Base-by-base conservation (phyloP, 2,888 invertebrate species). In the Callinectes sapidus region DNA sequence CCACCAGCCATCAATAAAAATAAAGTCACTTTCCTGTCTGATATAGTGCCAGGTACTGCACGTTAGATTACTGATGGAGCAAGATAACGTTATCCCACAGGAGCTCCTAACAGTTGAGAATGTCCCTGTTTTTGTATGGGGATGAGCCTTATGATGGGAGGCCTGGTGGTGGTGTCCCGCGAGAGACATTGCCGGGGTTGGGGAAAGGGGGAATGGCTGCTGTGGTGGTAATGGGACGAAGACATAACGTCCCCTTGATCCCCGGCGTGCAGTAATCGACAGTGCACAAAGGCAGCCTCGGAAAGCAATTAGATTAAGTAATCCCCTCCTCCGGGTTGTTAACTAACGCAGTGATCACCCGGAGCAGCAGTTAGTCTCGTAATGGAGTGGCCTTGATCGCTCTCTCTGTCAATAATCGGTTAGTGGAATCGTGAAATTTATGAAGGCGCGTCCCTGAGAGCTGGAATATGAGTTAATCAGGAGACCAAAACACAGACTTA, bases 251-350 rank as follows among this genome's bases (percentile, higher is more conserved):
- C 14, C 88, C 23, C 61, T 13, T 61, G 88, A 28, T 88, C 28
- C 23, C 28, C n/a, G 88, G 23, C 35, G 54, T 32, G 18, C 61
- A 28, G 32, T 32, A 88, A 88, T 88, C 55, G 55, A n/a, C 61
- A 28, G 55, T 88, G 55, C 88, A 55, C 61, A 54, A 61, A 61
- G 32, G 23, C n/a, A 28, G 23, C 61, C 18, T 88, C 32, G 14
- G 28, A 88, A 88, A 55, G n/a, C 88, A 88, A 88, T 88, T 88
- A 55, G n/a, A 88, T 88, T 32, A 88, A 55, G 88, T 88, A 32
- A 55, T 88, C 61, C 61, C 14, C 28, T 88, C 35, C 32, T 48
- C 88, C 3, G 32, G 88, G 23, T 32, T 14, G 88, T 55, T 55
- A 88, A 32, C 88, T 88, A 88, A 88, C 88, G 35, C 28, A 16